phyloP scores from a whole-genome alignment of 2,797 vertebrate species.

The Furcifer pardalis region DNA sequence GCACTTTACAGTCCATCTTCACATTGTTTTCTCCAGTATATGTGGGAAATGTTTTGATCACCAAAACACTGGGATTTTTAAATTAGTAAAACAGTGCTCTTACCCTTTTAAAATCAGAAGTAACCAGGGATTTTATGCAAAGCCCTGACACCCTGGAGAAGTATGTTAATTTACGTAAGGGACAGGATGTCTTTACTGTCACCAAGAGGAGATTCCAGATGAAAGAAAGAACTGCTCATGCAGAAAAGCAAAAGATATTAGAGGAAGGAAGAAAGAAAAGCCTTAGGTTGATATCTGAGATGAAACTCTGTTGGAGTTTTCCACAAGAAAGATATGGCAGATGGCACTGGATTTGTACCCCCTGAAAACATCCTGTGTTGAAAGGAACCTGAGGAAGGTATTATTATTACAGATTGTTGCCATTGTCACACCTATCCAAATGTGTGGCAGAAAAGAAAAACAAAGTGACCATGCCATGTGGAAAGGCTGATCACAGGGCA shows the following conservation, averaged over 20 bases:
- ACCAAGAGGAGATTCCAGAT: background rate
- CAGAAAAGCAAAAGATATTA: background rate
- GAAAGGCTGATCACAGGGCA: constrained; percentile 4
- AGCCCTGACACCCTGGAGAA: background rate
- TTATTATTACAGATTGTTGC: constrained; percentile 29
- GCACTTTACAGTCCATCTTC: background rate
- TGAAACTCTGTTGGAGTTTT: background rate
- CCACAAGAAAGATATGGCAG: background rate
- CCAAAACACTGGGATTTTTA: background rate
- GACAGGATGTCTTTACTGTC: background rate
- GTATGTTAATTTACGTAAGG: background rate
- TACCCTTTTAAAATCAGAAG: background rate
- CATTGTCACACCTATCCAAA: constrained; percentile 24
- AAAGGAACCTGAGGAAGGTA: background rate
- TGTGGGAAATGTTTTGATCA: constrained; percentile 10
- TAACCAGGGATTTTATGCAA: background rate
- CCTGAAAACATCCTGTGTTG: background rate
- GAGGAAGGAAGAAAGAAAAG: background rate
- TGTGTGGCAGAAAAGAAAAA: constrained; percentile 13
- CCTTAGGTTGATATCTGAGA: background rate
- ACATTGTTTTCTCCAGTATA: background rate
- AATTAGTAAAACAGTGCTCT: background rate
- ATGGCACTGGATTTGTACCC: background rate
- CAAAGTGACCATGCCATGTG: constrained; percentile 15
- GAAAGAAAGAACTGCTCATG: background rate